These are phyloP conservation scores for Oxygymnocypris stewartii DNA, from an alignment of 2,113 vertebrate species.

Conservation along the genomic window DNA sequence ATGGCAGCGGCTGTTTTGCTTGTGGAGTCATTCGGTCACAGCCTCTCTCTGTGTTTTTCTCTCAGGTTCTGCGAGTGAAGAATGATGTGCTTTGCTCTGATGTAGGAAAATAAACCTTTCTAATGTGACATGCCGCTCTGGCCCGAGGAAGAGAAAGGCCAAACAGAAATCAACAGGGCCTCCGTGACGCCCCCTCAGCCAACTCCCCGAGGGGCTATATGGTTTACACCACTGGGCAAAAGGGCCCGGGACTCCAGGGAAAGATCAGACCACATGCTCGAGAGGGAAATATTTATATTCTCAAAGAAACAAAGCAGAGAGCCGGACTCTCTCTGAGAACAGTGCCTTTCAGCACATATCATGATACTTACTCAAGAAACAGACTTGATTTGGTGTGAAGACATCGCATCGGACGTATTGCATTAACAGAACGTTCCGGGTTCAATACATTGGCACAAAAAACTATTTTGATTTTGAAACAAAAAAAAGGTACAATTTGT, in stretches of 20 bases:
- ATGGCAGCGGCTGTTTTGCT: slow-evolving; percentile 45
- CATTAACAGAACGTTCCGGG: not conserved
- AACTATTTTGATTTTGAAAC: not conserved
- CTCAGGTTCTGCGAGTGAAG: slow-evolving; percentile 57
- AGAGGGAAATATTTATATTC: slow-evolving; percentile 59
- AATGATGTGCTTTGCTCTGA: slow-evolving; percentile 64
- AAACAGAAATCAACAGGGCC: slow-evolving; percentile 74
- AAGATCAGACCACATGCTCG: slow-evolving; percentile 46
- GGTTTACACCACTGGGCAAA: slow-evolving; percentile 62
- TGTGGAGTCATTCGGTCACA: slow-evolving; percentile 50
- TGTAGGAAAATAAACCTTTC: slow-evolving; percentile 62
- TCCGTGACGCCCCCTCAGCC: slow-evolving; percentile 52
- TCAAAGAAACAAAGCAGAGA: slow-evolving; percentile 43
- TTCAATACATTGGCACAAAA: not conserved
- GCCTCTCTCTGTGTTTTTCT: slow-evolving; percentile 42
- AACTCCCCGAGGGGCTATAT: slow-evolving; percentile 66
- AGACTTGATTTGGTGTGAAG: not conserved
- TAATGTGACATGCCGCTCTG: slow-evolving; percentile 70
- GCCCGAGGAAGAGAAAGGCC: slow-evolving; percentile 72
- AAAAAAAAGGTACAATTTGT: not conserved
- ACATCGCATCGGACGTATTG: not conserved
- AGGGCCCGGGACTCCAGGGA: slow-evolving; percentile 27
- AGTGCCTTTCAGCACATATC: slow-evolving; percentile 33
- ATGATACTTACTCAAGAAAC: not conserved
- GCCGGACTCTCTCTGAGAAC: slow-evolving; percentile 7